Base-by-base conservation (phyloP, 35 echinoderm and acorn worm genomes). In the Lytechinus pictus region DNA sequence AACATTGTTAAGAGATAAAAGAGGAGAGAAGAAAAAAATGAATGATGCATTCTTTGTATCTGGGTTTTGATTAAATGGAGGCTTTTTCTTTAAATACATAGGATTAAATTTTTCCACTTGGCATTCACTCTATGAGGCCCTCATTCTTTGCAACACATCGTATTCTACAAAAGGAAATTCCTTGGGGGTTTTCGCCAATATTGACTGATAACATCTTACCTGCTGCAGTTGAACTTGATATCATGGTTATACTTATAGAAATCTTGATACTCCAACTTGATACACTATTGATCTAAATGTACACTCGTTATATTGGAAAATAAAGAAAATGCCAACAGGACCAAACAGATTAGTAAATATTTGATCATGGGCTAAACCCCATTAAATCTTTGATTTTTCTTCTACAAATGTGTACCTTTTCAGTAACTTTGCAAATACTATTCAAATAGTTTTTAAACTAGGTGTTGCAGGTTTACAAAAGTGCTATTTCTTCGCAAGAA, bases 291-390 rank as follows among this genome's bases (percentile, higher is more conserved):
- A 79, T 79, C 16, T 79, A 24, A 60, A 14, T 79, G 66, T 14
- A 79, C 4, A 79, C 66, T 24, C 6, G 4, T 24, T 79, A 24
- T n/a, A 79, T 7, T 79, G 6, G 4, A 79, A 24, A 79, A 79
- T 79, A 79, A 79, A 5, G 19, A 79, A 79, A 79, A 8, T 79
- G 66, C 66, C 66, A 79, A 19, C 6, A 79, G 66, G 66, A 79
- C 66, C 13, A 71, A 79, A 79, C 66, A 79, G 66, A 79, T 79
- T 79, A 79, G 66, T 79, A 79, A 79, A 79, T 79, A 24, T 79
- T 79, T 79, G 19, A n/a, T 79, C 66, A 79, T n/a, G 66, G 19
- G 66, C 66, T 79, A 24, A 79, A 24, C 19, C 19, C n/a, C 66
- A 79, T 79, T 79, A 79, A 79, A 6, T 79, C 66, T 79, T 3